Percentiles rank a stretch among this genome's conserved stretches.
Evolutionary conservation across 1,140 invertebrate species (phyloP).

Genomic region (Charaxes varanes): DNA sequence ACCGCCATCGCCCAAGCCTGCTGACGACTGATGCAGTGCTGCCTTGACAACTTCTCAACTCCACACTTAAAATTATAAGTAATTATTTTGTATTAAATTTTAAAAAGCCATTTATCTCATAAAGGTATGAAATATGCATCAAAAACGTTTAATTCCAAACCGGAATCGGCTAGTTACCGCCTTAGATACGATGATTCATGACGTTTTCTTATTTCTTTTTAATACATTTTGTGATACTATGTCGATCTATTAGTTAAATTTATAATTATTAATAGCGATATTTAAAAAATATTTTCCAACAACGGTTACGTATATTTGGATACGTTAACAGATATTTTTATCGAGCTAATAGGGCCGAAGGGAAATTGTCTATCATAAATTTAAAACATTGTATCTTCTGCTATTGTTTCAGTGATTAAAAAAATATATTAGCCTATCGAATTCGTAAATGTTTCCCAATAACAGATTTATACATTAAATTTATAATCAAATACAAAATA

Average conservation of each 20-base stretch:
- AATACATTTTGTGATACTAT: background rate
- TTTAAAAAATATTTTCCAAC: too few relatives aligned
- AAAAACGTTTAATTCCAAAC: too few relatives aligned
- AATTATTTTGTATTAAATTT: background rate
- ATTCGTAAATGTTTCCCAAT: too few relatives aligned
- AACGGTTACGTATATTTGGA: too few relatives aligned
- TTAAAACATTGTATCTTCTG: too few relatives aligned
- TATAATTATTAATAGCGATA: background rate
- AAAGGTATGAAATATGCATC: background rate
- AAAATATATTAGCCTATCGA: too few relatives aligned
- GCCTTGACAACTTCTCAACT: slow-evolving; percentile 31
- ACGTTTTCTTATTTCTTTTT: slow-evolving; percentile 9
- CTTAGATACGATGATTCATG: slow-evolving; percentile 47
- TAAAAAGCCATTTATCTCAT: background rate
- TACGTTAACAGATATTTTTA: too few relatives aligned
- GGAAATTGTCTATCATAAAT: too few relatives aligned
- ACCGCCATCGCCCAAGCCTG: slow-evolving; percentile 67
- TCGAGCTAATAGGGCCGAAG: too few relatives aligned
- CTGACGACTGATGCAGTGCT: slow-evolving; percentile 47
- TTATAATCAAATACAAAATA: too few relatives aligned
- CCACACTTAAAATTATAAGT: background rate
- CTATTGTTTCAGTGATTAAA: too few relatives aligned
- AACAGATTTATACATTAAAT: too few relatives aligned
- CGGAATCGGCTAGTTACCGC: slow-evolving; percentile 19
- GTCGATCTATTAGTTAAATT: background rate